phyloP scores from a whole-genome alignment of 2,888 invertebrate genomes.

The Drosophila cognata region DNA sequence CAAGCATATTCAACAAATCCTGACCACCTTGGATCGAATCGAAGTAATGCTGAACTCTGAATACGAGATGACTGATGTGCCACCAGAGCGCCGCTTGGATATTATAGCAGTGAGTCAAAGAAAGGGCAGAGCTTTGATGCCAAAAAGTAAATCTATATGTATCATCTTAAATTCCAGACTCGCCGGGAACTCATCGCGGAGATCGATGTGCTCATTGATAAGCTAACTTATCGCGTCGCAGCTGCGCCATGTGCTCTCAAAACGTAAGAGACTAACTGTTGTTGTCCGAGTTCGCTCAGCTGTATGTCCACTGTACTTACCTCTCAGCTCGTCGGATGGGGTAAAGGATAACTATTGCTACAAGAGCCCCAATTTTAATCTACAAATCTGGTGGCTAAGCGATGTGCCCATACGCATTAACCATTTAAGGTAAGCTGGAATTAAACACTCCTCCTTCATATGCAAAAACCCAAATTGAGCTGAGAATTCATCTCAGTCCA shows the following conservation, averaged over 20 bases:
- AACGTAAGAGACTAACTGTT: slow-evolving; percentile 18
- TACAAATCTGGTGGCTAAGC: slow-evolving; percentile 79
- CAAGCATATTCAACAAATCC: slow-evolving; percentile 47
- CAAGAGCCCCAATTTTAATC: slow-evolving; percentile 55
- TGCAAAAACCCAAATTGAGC: not conserved
- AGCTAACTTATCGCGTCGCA: slow-evolving; percentile 57
- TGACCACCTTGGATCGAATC: slow-evolving; percentile 40
- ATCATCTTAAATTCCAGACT: slow-evolving; percentile 30
- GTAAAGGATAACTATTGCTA: slow-evolving; percentile 66
- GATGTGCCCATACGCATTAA: slow-evolving; percentile 75
- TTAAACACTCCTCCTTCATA: too few relatives aligned
- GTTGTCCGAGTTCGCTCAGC: too few relatives aligned
- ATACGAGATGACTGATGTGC: slow-evolving; percentile 25
- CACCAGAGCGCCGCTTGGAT: slow-evolving; percentile 28
- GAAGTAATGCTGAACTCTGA: slow-evolving; percentile 38
- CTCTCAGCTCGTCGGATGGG: slow-evolving; percentile 41
- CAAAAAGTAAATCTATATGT: not conserved
- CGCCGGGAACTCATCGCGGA: slow-evolving; percentile 42
- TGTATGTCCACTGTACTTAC: not conserved
- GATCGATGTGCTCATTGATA: slow-evolving; percentile 56
- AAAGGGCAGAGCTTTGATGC: too few relatives aligned
- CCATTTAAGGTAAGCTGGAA: slow-evolving; percentile 62
- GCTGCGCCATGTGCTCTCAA: slow-evolving; percentile 38
- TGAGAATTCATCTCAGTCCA: slow-evolving; percentile 41
- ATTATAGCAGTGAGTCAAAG: slow-evolving; percentile 33